Percentiles rank a stretch among this genome's conserved stretches.
These are phyloP conservation scores for Melangyna quadrimaculata DNA, from an alignment of 2,888 invertebrate genomes.

Conservation along the genomic window DNA sequence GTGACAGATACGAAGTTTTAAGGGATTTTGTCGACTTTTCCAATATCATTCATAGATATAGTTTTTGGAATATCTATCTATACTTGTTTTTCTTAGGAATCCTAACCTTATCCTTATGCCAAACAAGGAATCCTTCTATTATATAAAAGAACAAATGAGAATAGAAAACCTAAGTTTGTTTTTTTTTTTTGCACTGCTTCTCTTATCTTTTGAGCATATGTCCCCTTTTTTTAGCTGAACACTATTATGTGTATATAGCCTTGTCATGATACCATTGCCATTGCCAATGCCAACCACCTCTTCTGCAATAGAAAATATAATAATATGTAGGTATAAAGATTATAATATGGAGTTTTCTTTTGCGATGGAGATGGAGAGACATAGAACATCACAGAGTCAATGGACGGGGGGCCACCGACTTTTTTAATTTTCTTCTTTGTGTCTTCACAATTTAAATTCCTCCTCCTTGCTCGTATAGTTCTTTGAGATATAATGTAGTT, in stretches of 20 bases:
- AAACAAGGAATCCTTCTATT: background rate
- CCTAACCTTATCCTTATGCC: background rate
- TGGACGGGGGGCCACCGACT: slow-evolving; percentile 62
- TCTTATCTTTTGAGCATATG: background rate
- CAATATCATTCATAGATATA: background rate
- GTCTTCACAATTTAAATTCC: slow-evolving; percentile 37
- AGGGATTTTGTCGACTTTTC: background rate
- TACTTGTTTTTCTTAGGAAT: background rate
- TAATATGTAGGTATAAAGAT: slow-evolving; percentile 1
- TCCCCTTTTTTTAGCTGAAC: background rate
- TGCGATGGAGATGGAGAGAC: background rate
- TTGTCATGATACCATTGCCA: slow-evolving; percentile 5
- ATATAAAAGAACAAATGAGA: slow-evolving; percentile 15
- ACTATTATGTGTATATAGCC: background rate
- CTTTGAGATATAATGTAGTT: too few species aligned
- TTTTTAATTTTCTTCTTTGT: slow-evolving; percentile 31
- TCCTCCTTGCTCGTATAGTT: background rate
- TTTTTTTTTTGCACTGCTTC: background rate
- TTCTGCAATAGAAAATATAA: slow-evolving; percentile 56
- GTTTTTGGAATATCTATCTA: background rate
- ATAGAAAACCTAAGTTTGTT: slow-evolving; percentile 34
- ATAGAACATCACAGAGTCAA: slow-evolving; percentile 45
- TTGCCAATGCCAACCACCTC: slow-evolving; percentile 31
- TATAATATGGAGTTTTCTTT: slow-evolving; percentile 2
- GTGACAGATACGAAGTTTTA: too few species aligned